Base-by-base conservation (phyloP, 2,797 vertebrate genomes). In the Triplophysa yarkandensis region DNA sequence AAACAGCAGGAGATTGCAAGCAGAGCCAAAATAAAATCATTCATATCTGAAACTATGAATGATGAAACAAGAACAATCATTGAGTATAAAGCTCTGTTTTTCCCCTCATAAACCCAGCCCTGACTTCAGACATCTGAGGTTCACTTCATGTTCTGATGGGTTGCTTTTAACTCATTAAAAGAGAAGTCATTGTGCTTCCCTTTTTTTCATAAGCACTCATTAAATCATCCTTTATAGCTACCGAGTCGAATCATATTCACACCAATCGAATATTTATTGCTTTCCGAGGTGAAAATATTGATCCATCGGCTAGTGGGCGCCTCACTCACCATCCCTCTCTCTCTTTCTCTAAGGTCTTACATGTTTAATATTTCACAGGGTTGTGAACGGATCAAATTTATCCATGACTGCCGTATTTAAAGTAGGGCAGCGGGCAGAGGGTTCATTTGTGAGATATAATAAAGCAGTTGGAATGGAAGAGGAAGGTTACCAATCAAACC, bases 351-450 rank as follows among this genome's bases (percentile, higher is more conserved):
- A 27, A 21, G 39, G 28, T n/a, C 43, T 46, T 32, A 1, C 52
- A 3, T 9, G 54, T 41, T 75, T 28, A 60, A 75, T 75, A 67
- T 75, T 75, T 68, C 43, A 75, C 32, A 61, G 32, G 55, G 73
- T 52, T 50, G n/a, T 50, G 64, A 39, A 61, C 17, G 23, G 11
- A 52, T 43, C 23, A 67, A 41, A 68, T 67, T 68, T 61, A 58
- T 57, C 50, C 19, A 34, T 14, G 64, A 61, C 55, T 46, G 11
- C 17, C 9, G 16, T 46, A 66, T 66, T 74, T 74, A 46, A 65
- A 74, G 65, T 46, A 6, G 62, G 43, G 36, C 10, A 2, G 25
- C 28, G 50, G 54, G 60, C 36, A 7, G 19, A 6, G 11, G 30
- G 54, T 39, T 68, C 8, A 61, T 61, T 75, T 61, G 34, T 1